These are phyloP conservation scores for Lithodes maja DNA, from an alignment of 2,888 invertebrate species.

Conservation along the genomic window DNA sequence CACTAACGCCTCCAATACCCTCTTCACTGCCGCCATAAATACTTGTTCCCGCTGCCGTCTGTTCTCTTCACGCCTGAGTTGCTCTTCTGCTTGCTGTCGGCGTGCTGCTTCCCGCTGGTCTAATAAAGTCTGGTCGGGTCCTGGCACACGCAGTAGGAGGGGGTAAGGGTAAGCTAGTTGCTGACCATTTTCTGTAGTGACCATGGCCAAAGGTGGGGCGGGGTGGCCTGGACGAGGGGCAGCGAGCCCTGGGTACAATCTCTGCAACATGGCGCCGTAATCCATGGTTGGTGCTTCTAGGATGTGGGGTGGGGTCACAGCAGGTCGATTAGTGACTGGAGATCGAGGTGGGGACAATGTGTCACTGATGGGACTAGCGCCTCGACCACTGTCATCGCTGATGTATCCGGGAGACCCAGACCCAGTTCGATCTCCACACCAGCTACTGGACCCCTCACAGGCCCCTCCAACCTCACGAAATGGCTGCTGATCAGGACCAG, in stretches of 20 bases:
- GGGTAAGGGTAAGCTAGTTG: conserved; percentile 63
- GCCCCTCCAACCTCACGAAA: conserved; percentile 53
- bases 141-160: conserved; percentile 48
- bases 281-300: conserved; percentile 48
- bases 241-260: conserved; percentile 43
- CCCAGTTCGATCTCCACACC: conserved; percentile 34
- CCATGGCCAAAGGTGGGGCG: conserved; percentile 32
- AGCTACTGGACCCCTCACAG: conserved; percentile 33
- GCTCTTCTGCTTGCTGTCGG: conserved; percentile 39
- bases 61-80: conserved; percentile 41
- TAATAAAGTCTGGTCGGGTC: background rate
- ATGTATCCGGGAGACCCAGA: conserved; percentile 67
- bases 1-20: conserved; percentile 63
- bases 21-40: conserved; percentile 62
- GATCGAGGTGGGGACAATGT: conserved; percentile 67
- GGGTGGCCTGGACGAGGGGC: conserved; percentile 34
- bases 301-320: conserved; percentile 53
- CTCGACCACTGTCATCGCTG: conserved; percentile 70
- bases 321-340: conserved; percentile 56
- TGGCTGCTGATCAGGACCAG: conserved; percentile 38
- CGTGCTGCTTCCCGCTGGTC: conserved; percentile 40
- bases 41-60: conserved; percentile 41
- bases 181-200: conserved; percentile 67
- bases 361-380: conserved; percentile 65
- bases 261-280: conserved; percentile 46